Evolutionary conservation across 2,113 vertebrate species (phyloP), one percentile per base, ranked within the genome.

Genomic region (Pipa parva): DNA sequence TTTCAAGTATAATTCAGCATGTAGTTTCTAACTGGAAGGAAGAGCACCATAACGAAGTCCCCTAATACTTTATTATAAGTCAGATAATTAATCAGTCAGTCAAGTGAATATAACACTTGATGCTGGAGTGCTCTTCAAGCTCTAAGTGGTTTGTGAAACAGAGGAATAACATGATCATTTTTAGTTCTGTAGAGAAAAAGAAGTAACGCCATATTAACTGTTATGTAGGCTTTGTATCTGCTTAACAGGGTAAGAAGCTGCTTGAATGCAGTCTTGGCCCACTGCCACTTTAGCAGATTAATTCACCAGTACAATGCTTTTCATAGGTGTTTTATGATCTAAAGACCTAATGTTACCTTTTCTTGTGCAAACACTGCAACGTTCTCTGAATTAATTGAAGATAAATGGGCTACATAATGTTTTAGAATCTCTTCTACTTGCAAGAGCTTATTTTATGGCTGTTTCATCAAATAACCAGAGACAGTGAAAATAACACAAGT

Each of bases 231-330:
- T 20, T 36, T 46, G 15, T 5, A 46, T 46, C 15, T 3, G 15
- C 18, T 46, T 3, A 46, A 46, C 42, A 2, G 15, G 42, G 12
- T 28, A 2, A 8, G 26, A 54, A 27, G 22, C 26, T 28, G 2
- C 17, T 15, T 29, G 27, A 33, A 56, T 29, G 17, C 3, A 5
- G 31, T 15, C 6, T 15, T 56, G 28, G 52, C 27, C 29, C n/a
- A 33, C 12, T 18, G n/a, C 17, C 52, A 31, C 7, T 4, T n/a
- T 56, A 28, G 28, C 27, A 28, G 27, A 56, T 56, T n/a, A 56
- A 56, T 56, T 56, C 17, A 18, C 28, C 18, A 27, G 50, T n/a
- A 28, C 25, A 54, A 54, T 54, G 7, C n/a, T 54, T 54, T 27
- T 27, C 50, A 54, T 27, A n/a, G 25, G 22, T 54, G 24, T 54